Conservation (phyloP, 2,113 vertebrate genomes). For the Neodontobutis hainanensis region DNA sequence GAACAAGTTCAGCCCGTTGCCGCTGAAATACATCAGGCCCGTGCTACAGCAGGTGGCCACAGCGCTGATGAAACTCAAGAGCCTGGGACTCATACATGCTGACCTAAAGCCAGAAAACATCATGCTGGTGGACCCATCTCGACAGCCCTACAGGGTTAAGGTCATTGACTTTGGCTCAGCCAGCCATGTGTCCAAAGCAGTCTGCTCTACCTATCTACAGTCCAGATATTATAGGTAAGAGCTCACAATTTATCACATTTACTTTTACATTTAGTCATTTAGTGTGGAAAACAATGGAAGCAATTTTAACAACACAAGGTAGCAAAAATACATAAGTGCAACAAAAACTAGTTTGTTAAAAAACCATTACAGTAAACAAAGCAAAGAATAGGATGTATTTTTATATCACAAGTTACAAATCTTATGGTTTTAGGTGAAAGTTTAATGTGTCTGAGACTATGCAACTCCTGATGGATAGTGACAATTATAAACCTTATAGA, state of each 20-base stretch:
- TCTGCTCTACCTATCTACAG: conserved; percentile 98
- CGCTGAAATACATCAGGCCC: conserved; percentile 95
- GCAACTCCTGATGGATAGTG: too few relatives aligned
- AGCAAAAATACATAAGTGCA: too few relatives aligned
- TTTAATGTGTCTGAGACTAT: neutral
- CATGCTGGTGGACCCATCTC: conserved; percentile 97
- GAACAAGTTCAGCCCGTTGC: conserved; percentile 98
- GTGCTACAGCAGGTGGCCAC: conserved; percentile 97
- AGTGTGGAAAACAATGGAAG: too few relatives aligned
- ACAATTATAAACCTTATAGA: too few relatives aligned
- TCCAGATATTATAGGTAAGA: conserved; percentile 98
- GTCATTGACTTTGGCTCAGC: conserved; percentile 99
- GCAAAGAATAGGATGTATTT: too few relatives aligned
- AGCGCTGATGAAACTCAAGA: conserved; percentile 98
- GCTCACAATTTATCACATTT: neutral
- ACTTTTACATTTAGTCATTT: too few relatives aligned
- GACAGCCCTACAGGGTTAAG: conserved; percentile 97
- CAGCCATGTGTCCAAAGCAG: conserved; percentile 98
- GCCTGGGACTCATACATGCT: conserved; percentile 95
- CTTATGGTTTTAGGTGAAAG: neutral
- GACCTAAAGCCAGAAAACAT: conserved; percentile 99
- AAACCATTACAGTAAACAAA: too few relatives aligned
- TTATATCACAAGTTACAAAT: neutral
- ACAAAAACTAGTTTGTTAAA: too few relatives aligned
- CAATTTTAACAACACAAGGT: too few relatives aligned